Base-by-base conservation (phyloP, 2,888 invertebrate species). In the Polymixis lichenea region DNA sequence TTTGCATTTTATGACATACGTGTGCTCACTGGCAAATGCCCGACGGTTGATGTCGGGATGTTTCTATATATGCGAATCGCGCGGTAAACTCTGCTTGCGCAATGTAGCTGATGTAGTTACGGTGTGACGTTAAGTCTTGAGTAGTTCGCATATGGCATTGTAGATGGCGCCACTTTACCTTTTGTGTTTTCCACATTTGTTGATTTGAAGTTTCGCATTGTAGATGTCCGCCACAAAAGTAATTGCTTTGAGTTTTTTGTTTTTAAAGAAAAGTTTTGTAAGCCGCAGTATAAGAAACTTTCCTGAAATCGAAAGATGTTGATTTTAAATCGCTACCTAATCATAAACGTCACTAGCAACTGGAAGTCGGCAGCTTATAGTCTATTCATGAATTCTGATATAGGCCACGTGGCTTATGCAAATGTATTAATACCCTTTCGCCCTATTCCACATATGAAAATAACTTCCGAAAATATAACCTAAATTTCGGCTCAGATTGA, bases 381-480 rank as follows among this genome's bases (percentile, higher is more conserved):
- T 38, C 15, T 68, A 56, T 25, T 25, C 13, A 43, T 19, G 25
- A 68, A 43, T 56, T 43, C 38, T 19, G 8, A 38, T 25, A 38
- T 6, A 22, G 22, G 28, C 2, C 53, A 46, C 28, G 3, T 8
- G 28, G 43, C 15, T 66, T 72, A 68, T 56, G 32, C 13, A 46
- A 67, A 68, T 66, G 49, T 32, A 68, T n/a, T n/a, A 68, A 43
- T 58, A 56, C 15, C 2, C 11, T 11, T 46, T n/a, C 11, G 8
- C 22, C 7, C 22, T 32, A n/a, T 25, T 62, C 43, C 1, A 22
- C 62, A 38, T 25, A 43, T 9, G 17, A 60, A n/a, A 53, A 55
- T n/a, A 71, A 17, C 55, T 38, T 61, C 19, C 46, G 25, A 66
- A 69, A 66, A n/a, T 55, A 46, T 43, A 3, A 46, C 60, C 22